Percentiles rank a stretch among this genome's conserved stretches.
phyloP scores from a whole-genome alignment of 1,140 invertebrate species.

The Drosophila busckii region DNA sequence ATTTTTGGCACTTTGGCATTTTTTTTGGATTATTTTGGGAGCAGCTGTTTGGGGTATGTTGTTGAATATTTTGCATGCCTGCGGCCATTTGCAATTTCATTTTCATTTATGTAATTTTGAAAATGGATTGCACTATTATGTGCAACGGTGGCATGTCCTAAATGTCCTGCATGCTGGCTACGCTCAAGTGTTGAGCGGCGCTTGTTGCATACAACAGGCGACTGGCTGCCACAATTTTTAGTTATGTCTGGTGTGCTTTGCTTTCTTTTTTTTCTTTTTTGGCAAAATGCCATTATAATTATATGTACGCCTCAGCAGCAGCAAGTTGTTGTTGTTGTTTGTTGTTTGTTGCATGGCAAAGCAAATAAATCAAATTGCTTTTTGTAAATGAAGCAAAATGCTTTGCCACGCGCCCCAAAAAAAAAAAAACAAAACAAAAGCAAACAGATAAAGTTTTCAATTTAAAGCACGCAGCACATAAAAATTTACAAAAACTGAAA shows the following conservation, averaged over 20 bases:
- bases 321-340: constrained; percentile 26
- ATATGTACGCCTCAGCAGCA: constrained; percentile 45
- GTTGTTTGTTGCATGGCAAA: constrained; percentile 30
- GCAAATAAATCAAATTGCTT: constrained; percentile 57
- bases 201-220: no score
- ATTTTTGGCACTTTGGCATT: no score
- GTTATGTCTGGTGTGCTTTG: constrained; percentile 24
- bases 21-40: neutral
- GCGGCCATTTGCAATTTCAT: no score
- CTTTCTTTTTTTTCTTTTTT: constrained; percentile 28
- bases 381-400: constrained; percentile 27
- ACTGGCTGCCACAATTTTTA: no score
- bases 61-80: no score
- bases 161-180: constrained; percentile 32
- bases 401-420: neutral
- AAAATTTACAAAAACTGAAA: constrained; percentile 2
- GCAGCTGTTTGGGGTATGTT: neutral
- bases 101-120: constrained; percentile 43
- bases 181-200: no score
- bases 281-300: constrained; percentile 72
- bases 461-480: neutral
- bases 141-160: neutral
- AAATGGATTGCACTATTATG: constrained; percentile 32
- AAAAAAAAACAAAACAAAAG: neutral
- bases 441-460: neutral